Evolutionary conservation across 2,888 invertebrate genomes (phyloP).

Genomic region (Scelioninae gen. 2): DNA sequence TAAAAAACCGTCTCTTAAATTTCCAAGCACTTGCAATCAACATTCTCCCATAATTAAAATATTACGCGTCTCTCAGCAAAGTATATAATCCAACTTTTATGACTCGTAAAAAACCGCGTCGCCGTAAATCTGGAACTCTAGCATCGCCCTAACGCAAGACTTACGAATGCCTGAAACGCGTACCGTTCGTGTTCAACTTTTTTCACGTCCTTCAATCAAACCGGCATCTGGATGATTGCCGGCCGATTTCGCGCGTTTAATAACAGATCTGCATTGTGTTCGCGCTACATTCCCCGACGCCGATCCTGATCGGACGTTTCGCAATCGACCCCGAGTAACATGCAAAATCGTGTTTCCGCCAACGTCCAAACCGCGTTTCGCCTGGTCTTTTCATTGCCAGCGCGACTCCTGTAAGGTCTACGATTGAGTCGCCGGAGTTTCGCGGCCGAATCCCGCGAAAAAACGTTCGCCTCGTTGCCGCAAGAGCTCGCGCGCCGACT

Average conservation of each 20-base stretch:
- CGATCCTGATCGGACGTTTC: constrained; percentile 39
- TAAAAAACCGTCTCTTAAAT: no score
- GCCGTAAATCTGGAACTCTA: no score
- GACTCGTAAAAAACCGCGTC: no score
- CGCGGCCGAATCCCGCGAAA: constrained; percentile 53
- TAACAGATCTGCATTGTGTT: constrained; percentile 26
- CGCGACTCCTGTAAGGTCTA: constrained; percentile 51
- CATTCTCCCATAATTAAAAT: no score
- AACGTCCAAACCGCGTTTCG: constrained; percentile 53
- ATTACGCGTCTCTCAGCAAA: no score
- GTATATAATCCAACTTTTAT: no score
- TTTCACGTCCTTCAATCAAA: neutral
- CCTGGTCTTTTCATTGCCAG: constrained; percentile 51
- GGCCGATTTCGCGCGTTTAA: constrained; percentile 14
- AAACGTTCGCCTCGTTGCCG: constrained; percentile 42
- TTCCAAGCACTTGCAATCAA: no score
- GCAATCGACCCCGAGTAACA: constrained; percentile 26
- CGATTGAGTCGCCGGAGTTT: constrained; percentile 41
- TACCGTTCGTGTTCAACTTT: neutral
- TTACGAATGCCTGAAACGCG: no score
- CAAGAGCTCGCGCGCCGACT: constrained; percentile 39
- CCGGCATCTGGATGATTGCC: neutral
- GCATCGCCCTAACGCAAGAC: no score
- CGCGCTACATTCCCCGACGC: constrained; percentile 17
- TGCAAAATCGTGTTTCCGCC: constrained; percentile 38